Conservation (phyloP, 2,113 vertebrate species). For the Silurus meridionalis region DNA sequence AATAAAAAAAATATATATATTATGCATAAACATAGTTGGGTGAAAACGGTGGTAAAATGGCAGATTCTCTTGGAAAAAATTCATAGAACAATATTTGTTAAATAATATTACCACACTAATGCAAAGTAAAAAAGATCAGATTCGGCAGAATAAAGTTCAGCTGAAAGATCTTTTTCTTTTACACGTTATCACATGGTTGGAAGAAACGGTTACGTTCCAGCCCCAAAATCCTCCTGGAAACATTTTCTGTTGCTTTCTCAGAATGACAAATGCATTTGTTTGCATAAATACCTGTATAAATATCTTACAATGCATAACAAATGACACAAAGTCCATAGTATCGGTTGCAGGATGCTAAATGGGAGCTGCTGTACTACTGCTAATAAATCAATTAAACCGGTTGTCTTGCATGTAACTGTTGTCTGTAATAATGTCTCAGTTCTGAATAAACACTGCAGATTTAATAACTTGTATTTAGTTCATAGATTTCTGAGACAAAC, state of each 20-base stretch:
- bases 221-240: neutral
- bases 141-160: neutral
- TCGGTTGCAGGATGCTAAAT: neutral
- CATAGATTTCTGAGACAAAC: neutral
- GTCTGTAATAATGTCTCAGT: neutral
- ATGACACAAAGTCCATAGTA: neutral
- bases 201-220: neutral
- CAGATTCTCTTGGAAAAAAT: neutral
- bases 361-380: neutral
- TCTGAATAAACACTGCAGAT: neutral
- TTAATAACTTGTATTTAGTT: neutral
- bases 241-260: too few relatives aligned
- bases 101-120: neutral
- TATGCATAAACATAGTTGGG: too few relatives aligned
- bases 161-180: neutral
- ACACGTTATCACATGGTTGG: neutral
- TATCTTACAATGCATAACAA: neutral
- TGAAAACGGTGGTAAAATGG: too few relatives aligned
- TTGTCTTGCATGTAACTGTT: neutral
- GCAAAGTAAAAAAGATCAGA: neutral
- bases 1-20: too few relatives aligned
- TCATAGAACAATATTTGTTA: neutral
- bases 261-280: neutral
- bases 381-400: neutral
- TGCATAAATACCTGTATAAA: neutral